Evolutionary conservation across 2,888 invertebrate genomes (phyloP).

Genomic region (Tetrapedia diversipes): DNA sequence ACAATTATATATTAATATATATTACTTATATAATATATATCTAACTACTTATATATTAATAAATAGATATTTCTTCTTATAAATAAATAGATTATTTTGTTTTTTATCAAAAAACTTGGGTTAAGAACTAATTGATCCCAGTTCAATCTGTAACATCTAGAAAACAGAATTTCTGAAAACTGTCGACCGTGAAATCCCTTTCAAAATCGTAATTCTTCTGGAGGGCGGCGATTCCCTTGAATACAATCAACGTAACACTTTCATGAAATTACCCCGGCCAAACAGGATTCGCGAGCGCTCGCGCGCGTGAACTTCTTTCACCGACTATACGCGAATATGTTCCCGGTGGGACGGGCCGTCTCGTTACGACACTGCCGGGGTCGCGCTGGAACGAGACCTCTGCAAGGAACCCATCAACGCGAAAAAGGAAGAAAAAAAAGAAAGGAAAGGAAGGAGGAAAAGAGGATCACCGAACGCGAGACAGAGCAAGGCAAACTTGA

Average conservation of each 20-base stretch:
- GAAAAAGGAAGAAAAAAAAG: background rate
- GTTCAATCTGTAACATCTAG: too few relatives aligned
- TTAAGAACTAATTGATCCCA: too few relatives aligned
- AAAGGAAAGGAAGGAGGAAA: background rate
- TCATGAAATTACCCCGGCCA: conserved; percentile 43
- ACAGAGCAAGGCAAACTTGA: background rate
- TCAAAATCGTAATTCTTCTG: conserved; percentile 22
- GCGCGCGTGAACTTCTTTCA: conserved; percentile 36
- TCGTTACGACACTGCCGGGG: conserved; percentile 50
- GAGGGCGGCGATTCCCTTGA: conserved; percentile 32
- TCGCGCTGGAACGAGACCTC: conserved; percentile 7
- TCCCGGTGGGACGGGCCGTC: conserved; percentile 46
- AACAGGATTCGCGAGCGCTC: conserved; percentile 22
- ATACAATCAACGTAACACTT: conserved; percentile 42
- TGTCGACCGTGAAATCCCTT: conserved; percentile 7
- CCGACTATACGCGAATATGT: conserved; percentile 29
- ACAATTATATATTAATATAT: too few relatives aligned
- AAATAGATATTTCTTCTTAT: too few relatives aligned
- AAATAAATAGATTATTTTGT: too few relatives aligned
- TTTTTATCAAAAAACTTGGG: too few relatives aligned
- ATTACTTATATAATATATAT: too few relatives aligned
- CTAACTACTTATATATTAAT: too few relatives aligned
- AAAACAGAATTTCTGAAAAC: too few relatives aligned
- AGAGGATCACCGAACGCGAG: background rate
- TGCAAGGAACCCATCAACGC: background rate